A percentile compares a stretch with the other conserved stretches of the same genome.
These are phyloP conservation scores for Calliphora vomitoria DNA, from an alignment of 2,888 invertebrate species.

Conservation along the genomic window DNA sequence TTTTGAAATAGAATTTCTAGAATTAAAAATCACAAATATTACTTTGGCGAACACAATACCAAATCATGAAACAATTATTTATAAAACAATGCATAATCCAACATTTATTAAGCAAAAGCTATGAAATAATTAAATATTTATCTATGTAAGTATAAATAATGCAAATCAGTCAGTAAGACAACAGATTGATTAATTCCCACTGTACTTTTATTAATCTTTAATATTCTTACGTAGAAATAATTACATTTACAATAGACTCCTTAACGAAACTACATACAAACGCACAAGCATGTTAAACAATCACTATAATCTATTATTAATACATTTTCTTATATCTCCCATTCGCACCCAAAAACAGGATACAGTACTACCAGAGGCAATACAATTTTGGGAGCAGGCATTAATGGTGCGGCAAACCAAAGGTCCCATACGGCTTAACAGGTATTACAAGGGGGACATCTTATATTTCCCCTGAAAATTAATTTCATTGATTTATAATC, in stretches of 20 bases:
- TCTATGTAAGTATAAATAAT: not conserved
- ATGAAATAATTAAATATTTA: not conserved
- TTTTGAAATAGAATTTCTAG: too few species aligned
- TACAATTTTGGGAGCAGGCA: conserved; percentile 96
- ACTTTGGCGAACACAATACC: too few species aligned
- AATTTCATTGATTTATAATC: conserved; percentile 20
- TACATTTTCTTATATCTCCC: not conserved
- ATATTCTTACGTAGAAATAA: not conserved
- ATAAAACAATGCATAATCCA: too few species aligned
- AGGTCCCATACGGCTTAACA: conserved; percentile 93
- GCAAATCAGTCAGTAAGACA: not conserved
- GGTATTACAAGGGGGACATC: conserved; percentile 86
- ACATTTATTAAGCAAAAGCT: not conserved
- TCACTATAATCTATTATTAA: not conserved
- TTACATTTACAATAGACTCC: not conserved
- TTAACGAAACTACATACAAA: not conserved
- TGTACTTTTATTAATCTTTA: not conserved
- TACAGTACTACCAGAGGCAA: conserved; percentile 95
- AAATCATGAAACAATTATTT: too few species aligned
- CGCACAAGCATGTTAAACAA: not conserved
- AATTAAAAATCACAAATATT: too few species aligned
- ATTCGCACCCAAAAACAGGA: conserved; percentile 86
- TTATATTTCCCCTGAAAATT: not conserved
- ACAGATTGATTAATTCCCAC: conserved; percentile 4
- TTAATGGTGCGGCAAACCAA: conserved; percentile 94